phyloP scores from a whole-genome alignment of 2,113 vertebrate genomes.

The Theropithecus gelada region DNA sequence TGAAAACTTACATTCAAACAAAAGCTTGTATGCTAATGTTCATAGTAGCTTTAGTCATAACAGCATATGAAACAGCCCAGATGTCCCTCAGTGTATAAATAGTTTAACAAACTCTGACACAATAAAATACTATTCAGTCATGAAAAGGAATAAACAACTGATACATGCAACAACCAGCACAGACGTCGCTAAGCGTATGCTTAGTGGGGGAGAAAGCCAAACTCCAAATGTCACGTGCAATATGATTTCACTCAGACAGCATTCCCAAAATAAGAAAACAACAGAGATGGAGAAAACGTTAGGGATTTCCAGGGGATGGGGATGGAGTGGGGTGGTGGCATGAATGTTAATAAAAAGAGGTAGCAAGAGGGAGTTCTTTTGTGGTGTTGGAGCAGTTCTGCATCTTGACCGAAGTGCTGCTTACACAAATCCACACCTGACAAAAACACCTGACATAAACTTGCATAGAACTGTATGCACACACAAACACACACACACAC shows the following conservation, averaged over 20 bases:
- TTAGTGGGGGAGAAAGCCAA: neutral
- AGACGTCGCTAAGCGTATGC: accelerated
- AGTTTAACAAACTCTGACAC: neutral
- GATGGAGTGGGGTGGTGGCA: neutral
- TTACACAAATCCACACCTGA: neutral
- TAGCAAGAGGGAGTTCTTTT: neutral
- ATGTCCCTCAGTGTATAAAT: neutral
- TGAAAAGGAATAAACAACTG: too few species aligned
- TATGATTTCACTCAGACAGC: neutral
- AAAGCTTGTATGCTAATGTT: neutral
- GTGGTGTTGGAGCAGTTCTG: neutral
- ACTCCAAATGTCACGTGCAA: neutral
- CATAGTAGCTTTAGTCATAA: neutral
- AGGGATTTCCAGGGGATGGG: neutral
- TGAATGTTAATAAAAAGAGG: neutral
- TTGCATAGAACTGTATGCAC: too few species aligned
- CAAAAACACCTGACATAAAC: neutral
- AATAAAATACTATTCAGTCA: too few species aligned
- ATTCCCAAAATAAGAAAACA: neutral
- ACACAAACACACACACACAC: neutral
- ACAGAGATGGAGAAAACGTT: neutral
- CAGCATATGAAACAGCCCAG: too few species aligned
- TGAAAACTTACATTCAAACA: neutral
- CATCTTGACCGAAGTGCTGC: neutral
- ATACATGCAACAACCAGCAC: neutral